Evolutionary conservation across 2,113 vertebrate genomes (phyloP).

Genomic region (Aviceda subcristata): DNA sequence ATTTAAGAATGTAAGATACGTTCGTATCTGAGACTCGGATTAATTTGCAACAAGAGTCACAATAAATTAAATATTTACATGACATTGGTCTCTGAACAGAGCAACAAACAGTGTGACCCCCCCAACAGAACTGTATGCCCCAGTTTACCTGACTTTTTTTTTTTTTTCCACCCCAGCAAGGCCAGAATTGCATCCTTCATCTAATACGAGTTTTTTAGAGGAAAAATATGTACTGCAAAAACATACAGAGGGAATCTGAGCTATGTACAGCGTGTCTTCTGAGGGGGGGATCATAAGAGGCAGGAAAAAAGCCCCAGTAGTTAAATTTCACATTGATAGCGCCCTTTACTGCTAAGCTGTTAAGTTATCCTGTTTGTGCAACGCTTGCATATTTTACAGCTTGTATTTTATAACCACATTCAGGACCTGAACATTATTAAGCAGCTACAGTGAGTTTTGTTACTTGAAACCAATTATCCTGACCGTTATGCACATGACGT

Average conservation of each 20-base stretch:
- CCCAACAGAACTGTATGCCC: rapidly evolving
- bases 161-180: neutral
- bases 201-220: neutral
- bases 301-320: neutral
- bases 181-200: neutral
- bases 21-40: neutral
- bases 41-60: neutral
- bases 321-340: neutral
- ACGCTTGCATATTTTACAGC: neutral
- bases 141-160: neutral
- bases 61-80: neutral
- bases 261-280: rapidly evolving
- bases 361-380: neutral
- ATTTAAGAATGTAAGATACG: neutral
- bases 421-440: neutral
- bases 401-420: neutral
- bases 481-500: rapidly evolving
- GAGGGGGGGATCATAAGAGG: neutral
- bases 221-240: neutral
- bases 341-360: neutral
- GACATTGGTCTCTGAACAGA: neutral
- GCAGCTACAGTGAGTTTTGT: neutral
- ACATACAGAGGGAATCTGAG: neutral
- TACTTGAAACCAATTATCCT: neutral
- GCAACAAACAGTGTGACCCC: neutral